Base-by-base conservation (phyloP, 2,797 vertebrate species). In the Anguilla anguilla region DNA sequence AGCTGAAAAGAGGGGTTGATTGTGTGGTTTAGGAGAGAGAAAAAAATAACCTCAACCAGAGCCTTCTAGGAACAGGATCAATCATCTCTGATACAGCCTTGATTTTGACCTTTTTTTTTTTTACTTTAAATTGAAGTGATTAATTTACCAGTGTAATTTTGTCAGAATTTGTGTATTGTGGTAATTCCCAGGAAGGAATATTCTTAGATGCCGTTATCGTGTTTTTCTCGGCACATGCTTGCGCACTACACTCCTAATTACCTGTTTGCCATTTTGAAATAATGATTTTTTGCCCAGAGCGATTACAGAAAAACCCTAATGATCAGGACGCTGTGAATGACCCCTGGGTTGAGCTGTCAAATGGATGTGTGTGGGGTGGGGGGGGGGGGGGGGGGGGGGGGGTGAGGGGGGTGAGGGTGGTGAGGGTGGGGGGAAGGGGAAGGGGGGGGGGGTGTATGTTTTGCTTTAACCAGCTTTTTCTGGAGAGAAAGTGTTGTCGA, bases 301-400 rank as follows among this genome's bases (percentile, higher is more conserved):
- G 89, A 92, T 82, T 83, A 86, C 88, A 88, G 90, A 88, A 81
- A 25, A 86, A 83, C 84, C 53, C 5, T 61, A 61, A 82, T 39
- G 85, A 86, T 31, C 53, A 6, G n/a, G 85, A 15, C 25, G 9
- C 87, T 91, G 89, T 90, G 89, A 69, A 87, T 92, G 91, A 90
- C 86, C 91, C 92, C 88, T 91, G 89, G 86, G 86, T 72, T 88
- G 87, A n/a, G 22, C 64, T 17, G 81, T 35, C 25, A n/a, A 83
- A 53, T 69, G 25, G 22, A 84, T 6, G 15, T 3, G 15, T 1
- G n/a, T 1, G 6, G 19, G 19, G 28, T n/a, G 4, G 25, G 28
- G 19, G 25, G 31, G 35, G 35, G 35, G 35, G 35, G n/a, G 35
- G 35, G 31, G 43, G 43, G 6, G 6, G 9, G 13, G 6, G 10